Evolutionary conservation across 2,113 vertebrate species (phyloP).

Genomic region (Orycteropus afer): DNA sequence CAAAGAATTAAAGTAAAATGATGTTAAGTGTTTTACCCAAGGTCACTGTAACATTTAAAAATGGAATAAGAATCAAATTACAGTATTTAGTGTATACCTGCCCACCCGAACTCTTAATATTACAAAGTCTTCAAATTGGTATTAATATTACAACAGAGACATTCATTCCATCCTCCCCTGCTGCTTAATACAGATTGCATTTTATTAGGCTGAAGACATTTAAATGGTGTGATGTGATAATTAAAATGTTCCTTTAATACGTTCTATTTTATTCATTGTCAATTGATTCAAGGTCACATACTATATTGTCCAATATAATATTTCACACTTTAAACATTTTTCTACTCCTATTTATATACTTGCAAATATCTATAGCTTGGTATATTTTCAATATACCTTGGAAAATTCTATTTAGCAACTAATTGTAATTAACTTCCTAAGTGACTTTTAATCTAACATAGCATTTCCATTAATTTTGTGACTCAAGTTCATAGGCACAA

Average conservation of each 20-base stretch:
- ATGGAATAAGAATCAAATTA: conserved; percentile 19
- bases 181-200: conserved; percentile 41
- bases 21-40: conserved; percentile 38
- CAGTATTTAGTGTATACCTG: conserved; percentile 4
- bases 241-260: conserved; percentile 64
- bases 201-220: conserved; percentile 72
- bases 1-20: conserved; percentile 29
- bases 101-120: background rate
- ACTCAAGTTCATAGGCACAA: conserved; percentile 46
- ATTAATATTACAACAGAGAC: conserved; percentile 65
- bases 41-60: conserved; percentile 20
- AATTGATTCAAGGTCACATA: conserved; percentile 61
- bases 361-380: conserved; percentile 14
- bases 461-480: conserved; percentile 53
- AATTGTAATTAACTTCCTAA: conserved; percentile 59
- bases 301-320: background rate
- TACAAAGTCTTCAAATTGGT: conserved; percentile 39
- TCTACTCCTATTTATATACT: background rate
- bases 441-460: conserved; percentile 21
- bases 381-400: conserved; percentile 45
- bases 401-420: conserved; percentile 38
- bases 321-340: background rate
- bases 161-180: background rate
- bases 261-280: conserved; percentile 47
- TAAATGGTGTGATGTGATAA: conserved; percentile 72